These are phyloP conservation scores for Rosalia funebris DNA, from an alignment of 2,888 invertebrate genomes.

Conservation along the genomic window DNA sequence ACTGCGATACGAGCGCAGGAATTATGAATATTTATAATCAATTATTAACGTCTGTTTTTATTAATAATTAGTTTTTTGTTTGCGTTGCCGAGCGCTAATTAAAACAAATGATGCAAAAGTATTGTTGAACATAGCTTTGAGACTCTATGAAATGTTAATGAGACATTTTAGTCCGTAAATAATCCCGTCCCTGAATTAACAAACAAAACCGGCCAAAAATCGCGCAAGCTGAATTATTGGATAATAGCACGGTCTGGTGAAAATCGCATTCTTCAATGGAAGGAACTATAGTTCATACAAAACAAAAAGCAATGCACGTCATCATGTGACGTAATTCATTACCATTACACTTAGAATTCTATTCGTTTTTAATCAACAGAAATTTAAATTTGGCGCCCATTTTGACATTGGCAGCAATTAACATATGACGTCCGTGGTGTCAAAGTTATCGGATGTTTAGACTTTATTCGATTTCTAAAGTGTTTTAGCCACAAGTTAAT, in stretches of 20 bases:
- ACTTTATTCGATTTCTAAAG: too few species aligned
- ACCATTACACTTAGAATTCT: too few species aligned
- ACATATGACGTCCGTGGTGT: too few species aligned
- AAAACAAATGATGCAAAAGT: slow-evolving; percentile 22
- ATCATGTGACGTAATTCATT: too few species aligned
- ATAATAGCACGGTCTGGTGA: background rate
- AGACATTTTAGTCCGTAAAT: background rate
- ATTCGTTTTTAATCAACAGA: too few species aligned
- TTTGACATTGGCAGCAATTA: too few species aligned
- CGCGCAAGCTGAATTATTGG: background rate
- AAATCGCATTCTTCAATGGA: too few species aligned
- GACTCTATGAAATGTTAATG: slow-evolving; percentile 14
- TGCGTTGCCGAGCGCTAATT: slow-evolving; percentile 11
- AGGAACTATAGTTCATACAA: too few species aligned
- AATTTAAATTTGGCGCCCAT: too few species aligned
- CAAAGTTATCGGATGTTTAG: too few species aligned
- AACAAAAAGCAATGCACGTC: too few species aligned
- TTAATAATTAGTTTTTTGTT: slow-evolving; percentile 30
- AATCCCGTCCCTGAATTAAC: slow-evolving; percentile 4
- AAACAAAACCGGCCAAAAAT: background rate
- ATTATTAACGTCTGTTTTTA: slow-evolving; percentile 18
- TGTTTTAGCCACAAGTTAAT: too few species aligned
- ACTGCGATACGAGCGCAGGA: slow-evolving; percentile 1
- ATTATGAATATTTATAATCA: slow-evolving; percentile 34
- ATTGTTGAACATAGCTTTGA: slow-evolving; percentile 13